Conservation (phyloP, 2,888 invertebrate species). For the Agapostemon virescens region DNA sequence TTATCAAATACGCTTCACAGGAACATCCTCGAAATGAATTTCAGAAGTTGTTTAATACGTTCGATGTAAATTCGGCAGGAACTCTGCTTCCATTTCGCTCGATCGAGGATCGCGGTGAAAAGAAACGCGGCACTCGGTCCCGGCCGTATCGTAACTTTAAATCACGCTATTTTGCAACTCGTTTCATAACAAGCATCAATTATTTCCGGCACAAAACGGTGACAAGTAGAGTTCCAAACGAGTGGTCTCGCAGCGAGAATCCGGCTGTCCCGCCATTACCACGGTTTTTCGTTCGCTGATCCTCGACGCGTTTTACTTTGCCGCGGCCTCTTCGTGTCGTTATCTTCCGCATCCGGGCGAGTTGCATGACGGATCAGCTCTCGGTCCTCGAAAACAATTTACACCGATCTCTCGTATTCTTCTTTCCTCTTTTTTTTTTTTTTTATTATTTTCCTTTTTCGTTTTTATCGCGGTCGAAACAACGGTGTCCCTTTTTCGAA, state of each 20-base stretch:
- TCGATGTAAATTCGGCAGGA: background rate
- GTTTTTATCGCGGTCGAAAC: background rate
- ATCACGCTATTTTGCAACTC: constrained; percentile 50
- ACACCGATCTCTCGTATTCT: constrained; percentile 64
- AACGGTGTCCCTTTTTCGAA: constrained; percentile 54
- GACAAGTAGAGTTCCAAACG: constrained; percentile 55
- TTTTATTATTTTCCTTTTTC: no score
- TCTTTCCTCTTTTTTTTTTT: no score
- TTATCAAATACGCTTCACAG: background rate
- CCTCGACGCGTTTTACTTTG: constrained; percentile 35
- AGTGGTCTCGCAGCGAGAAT: constrained; percentile 48
- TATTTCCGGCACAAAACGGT: constrained; percentile 45
- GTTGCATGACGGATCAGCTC: constrained; percentile 53
- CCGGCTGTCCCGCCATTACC: constrained; percentile 31
- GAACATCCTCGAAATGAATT: background rate
- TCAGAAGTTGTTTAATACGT: background rate
- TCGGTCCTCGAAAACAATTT: constrained; percentile 61
- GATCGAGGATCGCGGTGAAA: constrained; percentile 36
- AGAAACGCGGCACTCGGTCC: constrained; percentile 29
- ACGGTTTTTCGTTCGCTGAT: constrained; percentile 45
- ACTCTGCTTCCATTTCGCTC: constrained; percentile 23
- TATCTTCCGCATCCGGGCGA: constrained; percentile 42
- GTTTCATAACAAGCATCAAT: constrained; percentile 54
- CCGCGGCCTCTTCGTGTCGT: constrained; percentile 31
- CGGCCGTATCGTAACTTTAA: constrained; percentile 51